These are phyloP conservation scores for Lagopus muta DNA, from an alignment of 2,113 vertebrate species.

Conservation along the genomic window DNA sequence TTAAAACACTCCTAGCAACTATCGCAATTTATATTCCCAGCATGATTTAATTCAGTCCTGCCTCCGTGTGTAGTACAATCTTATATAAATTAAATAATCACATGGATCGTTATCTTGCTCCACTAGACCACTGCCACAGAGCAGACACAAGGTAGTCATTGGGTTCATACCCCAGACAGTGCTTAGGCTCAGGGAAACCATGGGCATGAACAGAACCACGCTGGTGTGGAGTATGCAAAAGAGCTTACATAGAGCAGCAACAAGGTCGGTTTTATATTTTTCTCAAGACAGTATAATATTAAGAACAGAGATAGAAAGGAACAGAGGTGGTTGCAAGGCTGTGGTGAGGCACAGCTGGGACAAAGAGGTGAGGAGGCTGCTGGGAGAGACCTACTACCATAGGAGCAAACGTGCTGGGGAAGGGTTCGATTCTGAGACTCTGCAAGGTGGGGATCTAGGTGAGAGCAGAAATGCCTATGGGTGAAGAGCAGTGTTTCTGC, in stretches of 20 bases:
- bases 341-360: background rate
- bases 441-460: background rate
- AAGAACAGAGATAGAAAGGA: background rate
- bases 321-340: background rate
- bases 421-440: background rate
- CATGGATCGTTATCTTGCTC: background rate
- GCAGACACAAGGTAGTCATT: background rate
- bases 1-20: background rate
- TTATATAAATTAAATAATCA: constrained; percentile 37
- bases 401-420: background rate
- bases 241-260: background rate
- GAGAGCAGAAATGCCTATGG: background rate
- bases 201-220: background rate
- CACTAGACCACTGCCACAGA: background rate
- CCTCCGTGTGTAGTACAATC: background rate
- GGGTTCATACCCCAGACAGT: background rate
- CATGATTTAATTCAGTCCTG: background rate
- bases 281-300: background rate
- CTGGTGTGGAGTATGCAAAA: accelerated
- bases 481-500: background rate
- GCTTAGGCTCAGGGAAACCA: background rate
- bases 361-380: background rate
- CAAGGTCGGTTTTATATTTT: background rate
- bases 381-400: background rate
- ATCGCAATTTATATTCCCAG: background rate